Evolutionary conservation across 30 jellyfish, hydroid and myxozoan genomes (phyloP), one percentile per base, ranked within the genome.

Genomic region (Euphysa ruthae): DNA sequence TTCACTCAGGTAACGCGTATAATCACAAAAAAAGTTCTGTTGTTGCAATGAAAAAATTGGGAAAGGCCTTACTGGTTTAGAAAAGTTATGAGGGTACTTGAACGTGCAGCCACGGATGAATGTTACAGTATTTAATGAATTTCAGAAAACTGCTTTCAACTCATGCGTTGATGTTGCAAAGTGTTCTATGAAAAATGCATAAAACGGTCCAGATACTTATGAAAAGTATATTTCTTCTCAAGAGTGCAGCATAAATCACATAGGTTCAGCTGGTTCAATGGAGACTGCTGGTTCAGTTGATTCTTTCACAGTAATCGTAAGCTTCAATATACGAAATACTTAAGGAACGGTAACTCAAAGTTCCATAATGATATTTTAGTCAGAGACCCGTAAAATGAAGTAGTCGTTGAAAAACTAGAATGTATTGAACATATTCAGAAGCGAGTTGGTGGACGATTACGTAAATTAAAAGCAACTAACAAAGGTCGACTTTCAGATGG

Each of bases 31-130:
- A n/a, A 12, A 38, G 10, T 46, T 46, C 60, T 46, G 4, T 46
- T 46, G 23, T 46, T 8, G 60, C 60, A 2, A 46, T 46, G 60
- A 38, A n/a, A n/a, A 46, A 46, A 46, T 46, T 8, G 60, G 60
- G 23, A 46, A 46, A 46, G 60, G 60, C 23, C 60, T n/a, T 8
- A 46, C 60, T 29, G 10, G 60, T 46, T 46, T 46, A 46, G 60
- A 46, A 46, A 46, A 46, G 23, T 29, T 46, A 29, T n/a, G 52
- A n/a, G 60, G 60, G 23, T 46, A 46, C 23, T 46, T 46, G 8
- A 46, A 46, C 60, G 23, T 46, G 8, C 60, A 25, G 23, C 60
- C 60, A n/a, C 8, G 3, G 23, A 46, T 46, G 4, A 46, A 46
- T 46, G 4, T 38, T n/a, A n/a, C n/a, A n/a, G 8, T 46, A 8